Evolutionary conservation across 2,113 vertebrate species (phyloP).

Genomic region (Pontoporia blainvillei): DNA sequence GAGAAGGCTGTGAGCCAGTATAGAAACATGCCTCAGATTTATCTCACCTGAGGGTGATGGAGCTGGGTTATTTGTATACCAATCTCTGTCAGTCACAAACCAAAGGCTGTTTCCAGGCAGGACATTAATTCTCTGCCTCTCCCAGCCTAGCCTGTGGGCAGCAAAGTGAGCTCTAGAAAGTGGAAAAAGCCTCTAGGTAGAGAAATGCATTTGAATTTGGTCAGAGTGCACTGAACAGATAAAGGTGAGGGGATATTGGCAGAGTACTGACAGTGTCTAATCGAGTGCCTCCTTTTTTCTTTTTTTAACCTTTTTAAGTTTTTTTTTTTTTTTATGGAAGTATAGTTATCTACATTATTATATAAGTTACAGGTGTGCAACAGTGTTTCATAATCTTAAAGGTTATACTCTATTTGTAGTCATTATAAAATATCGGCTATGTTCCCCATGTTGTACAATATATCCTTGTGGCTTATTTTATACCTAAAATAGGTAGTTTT

Average conservation of each 20-base stretch:
- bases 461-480: not conserved
- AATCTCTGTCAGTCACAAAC: not conserved
- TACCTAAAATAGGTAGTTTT: not conserved
- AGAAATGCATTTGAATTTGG: not conserved
- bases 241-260: not conserved
- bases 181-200: not conserved
- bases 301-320: not conserved
- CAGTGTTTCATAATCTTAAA: not conserved
- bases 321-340: not conserved
- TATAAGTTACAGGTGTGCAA: not conserved
- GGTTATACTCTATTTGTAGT: not conserved
- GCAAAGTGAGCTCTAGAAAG: not conserved
- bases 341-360: not conserved
- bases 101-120: not conserved
- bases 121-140: not conserved
- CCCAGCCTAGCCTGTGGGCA: not conserved
- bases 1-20: not conserved
- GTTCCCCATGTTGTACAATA: not conserved
- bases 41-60: not conserved
- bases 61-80: not conserved
- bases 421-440: not conserved
- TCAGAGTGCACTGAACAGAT: not conserved
- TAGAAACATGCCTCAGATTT: not conserved
- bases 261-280: not conserved
- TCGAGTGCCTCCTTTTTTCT: not conserved